Base-by-base conservation (phyloP, 2,888 invertebrate species). In the Leucoptera coffeella region DNA sequence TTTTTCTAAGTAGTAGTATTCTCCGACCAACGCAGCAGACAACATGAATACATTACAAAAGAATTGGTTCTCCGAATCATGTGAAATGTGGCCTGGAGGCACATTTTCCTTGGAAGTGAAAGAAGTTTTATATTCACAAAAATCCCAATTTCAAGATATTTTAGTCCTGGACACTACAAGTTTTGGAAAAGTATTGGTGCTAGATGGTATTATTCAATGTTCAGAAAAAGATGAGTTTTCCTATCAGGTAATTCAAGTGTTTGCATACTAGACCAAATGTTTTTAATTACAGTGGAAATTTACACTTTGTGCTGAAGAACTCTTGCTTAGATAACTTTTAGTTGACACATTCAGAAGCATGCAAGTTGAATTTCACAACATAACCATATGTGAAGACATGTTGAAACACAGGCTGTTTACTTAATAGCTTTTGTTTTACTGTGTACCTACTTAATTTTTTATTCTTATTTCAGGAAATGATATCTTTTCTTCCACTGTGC, bases 151-250 rank as follows among this genome's bases (percentile, higher is more conserved):
- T 53, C 95, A 95, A 56, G 82, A 93, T 40, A 82, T 95, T 28
- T 52, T 86, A 34, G 81, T 94, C 3, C 64, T 90, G 30, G 78
- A 92, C 46, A 90, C 88, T 76, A 49, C 48, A 41, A 74, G 80
- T 22, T 83, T 93, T 47, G 99, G 99, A 1, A 82, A 73, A 43
- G 90, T 86, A 2, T 60, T 99, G 24, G 82, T 95, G 2, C 64
- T 99, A 22, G 97, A 99, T 61, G 95, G 94, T 13, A 89, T 96
- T 14, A 94, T 99, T 38, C 99, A 99, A 50, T 95, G 94, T 45
- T 91, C 96, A 1, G 86, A 96, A 51, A 78, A 80, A 39, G 99
- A 99, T 71, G 99, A 99, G 56, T 95, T 90, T 58, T 81, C 95
- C 0, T 99, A 99, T 56, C 97, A 97, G 58, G 72, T 69, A 38